A percentile compares a stretch with the other conserved stretches of the same genome.
phyloP scores from a whole-genome alignment of 2,113 vertebrate species.

The Carassius gibelio region DNA sequence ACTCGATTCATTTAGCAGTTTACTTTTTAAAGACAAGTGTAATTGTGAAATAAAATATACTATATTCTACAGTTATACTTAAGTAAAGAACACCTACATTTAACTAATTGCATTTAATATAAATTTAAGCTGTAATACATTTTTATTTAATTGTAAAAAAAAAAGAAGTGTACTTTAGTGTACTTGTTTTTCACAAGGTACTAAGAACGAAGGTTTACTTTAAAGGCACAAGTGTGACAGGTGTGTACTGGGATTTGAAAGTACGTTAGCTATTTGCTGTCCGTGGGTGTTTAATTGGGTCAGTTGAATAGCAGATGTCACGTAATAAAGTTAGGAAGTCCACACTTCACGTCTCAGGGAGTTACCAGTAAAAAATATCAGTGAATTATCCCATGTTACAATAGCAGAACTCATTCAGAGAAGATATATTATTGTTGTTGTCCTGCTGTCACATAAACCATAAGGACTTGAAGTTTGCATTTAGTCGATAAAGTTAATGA shows the following conservation, averaged over 20 bases:
- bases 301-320: not conserved
- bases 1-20: not conserved
- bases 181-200: not conserved
- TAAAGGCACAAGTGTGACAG: slow-evolving; percentile 19
- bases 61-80: too few species aligned
- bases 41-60: not conserved
- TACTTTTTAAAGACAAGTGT: not conserved
- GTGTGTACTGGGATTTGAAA: slow-evolving; percentile 22
- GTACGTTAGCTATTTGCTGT: not conserved
- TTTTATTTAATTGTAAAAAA: too few species aligned
- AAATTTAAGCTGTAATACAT: too few species aligned
- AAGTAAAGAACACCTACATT: too few species aligned
- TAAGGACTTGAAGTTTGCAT: not conserved
- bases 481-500: not conserved
- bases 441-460: not conserved
- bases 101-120: too few species aligned
- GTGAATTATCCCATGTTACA: not conserved
- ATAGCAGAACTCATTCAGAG: not conserved
- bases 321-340: not conserved
- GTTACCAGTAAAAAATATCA: not conserved
- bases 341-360: not conserved
- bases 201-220: slow-evolving; percentile 21
- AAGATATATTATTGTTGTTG: not conserved
- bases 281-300: slow-evolving; percentile 4
- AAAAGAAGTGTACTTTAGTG: not conserved